Evolutionary conservation across 1,140 invertebrate genomes (phyloP).

Genomic region (Drosophila virilis): DNA sequence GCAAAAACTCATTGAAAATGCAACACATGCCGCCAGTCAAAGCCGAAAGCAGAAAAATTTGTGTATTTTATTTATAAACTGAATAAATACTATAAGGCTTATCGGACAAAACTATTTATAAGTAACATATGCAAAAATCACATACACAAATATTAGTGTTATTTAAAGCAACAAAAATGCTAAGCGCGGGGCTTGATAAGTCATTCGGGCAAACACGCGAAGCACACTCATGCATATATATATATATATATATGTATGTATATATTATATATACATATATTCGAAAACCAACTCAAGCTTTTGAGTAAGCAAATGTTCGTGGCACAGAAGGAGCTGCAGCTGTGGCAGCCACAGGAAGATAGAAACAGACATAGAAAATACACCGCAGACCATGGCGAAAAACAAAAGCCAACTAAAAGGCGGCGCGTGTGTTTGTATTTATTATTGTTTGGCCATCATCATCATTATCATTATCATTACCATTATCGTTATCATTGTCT

Average conservation of each 20-base stretch:
- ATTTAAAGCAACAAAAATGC: slow-evolving; percentile 24
- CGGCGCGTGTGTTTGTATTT: slow-evolving; percentile 59
- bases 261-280: neutral
- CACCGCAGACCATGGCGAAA: neutral
- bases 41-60: neutral
- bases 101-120: slow-evolving; percentile 21
- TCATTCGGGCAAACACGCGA: slow-evolving; percentile 9
- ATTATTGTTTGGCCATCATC: slow-evolving; percentile 50
- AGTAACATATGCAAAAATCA: slow-evolving; percentile 20
- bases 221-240: neutral
- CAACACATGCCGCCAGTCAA: slow-evolving; percentile 5
- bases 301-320: slow-evolving; percentile 4
- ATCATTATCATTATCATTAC: slow-evolving; percentile 18
- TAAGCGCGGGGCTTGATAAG: slow-evolving; percentile 43
- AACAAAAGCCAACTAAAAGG: slow-evolving; percentile 44
- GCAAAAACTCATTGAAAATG: slow-evolving; percentile 15
- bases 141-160: slow-evolving; percentile 44
- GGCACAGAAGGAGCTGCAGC: slow-evolving; percentile 11
- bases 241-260: too few relatives aligned
- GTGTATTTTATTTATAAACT: slow-evolving; percentile 15
- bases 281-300: neutral
- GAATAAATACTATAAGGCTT: neutral
- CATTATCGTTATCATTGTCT: slow-evolving; percentile 11
- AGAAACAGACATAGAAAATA: slow-evolving; percentile 5
- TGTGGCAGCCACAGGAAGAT: neutral